Conservation (phyloP, 2,113 vertebrate genomes). For the Pipa parva region DNA sequence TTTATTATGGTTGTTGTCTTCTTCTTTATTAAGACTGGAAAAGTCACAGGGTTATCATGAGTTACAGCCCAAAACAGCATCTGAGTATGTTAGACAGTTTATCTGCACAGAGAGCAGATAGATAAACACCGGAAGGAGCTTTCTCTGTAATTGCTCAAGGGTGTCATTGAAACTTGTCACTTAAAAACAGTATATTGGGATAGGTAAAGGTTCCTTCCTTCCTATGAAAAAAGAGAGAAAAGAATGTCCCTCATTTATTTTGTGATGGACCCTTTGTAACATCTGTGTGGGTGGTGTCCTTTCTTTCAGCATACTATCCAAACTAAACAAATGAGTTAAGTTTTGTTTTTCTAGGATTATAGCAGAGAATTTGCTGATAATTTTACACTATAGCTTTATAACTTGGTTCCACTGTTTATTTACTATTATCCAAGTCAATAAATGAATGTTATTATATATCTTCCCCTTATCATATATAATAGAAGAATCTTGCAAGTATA, state of each 20-base stretch:
- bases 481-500: too few species aligned
- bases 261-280: conserved; percentile 17
- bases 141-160: conserved; percentile 10
- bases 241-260: conserved; percentile 27
- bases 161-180: conserved; percentile 35
- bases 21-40: conserved; percentile 17
- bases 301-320: neutral
- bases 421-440: too few species aligned
- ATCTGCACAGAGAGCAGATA: conserved; percentile 16
- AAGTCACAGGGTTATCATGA: conserved; percentile 1
- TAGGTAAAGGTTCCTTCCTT: conserved; percentile 26
- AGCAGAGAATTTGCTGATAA: too few species aligned
- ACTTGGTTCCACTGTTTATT: too few species aligned
- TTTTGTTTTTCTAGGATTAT: neutral
- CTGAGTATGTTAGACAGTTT: conserved; percentile 5
- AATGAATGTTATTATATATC: too few species aligned
- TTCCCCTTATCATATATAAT: too few species aligned
- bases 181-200: conserved; percentile 16
- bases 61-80: neutral
- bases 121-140: conserved; percentile 23
- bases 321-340: neutral
- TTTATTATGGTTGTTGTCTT: conserved; percentile 38
- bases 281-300: conserved; percentile 11
- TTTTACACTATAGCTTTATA: too few species aligned
- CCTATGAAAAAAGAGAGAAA: conserved; percentile 5